phyloP scores from a whole-genome alignment of 2,113 vertebrate genomes.

The Platichthys flesus region DNA sequence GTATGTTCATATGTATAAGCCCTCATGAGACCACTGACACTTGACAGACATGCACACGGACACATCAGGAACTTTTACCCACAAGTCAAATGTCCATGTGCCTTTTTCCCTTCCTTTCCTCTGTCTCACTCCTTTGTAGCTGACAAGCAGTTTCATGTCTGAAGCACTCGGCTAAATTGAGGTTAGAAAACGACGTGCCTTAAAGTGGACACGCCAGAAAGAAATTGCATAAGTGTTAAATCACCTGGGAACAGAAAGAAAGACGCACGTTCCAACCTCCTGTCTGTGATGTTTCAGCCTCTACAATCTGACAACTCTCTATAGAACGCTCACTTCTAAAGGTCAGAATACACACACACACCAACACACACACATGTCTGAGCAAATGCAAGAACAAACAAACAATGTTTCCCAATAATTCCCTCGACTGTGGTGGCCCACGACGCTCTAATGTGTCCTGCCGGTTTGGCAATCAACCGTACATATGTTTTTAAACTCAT shows the following conservation, averaged over 20 bases:
- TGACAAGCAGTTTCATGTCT: slow-evolving; percentile 50
- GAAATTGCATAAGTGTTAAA: slow-evolving; percentile 38
- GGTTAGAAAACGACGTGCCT: slow-evolving; percentile 51
- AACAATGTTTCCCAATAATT: background rate
- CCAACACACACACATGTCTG: background rate
- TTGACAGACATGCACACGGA: background rate
- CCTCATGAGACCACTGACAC: slow-evolving; percentile 14
- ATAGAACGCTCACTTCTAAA: slow-evolving; percentile 34
- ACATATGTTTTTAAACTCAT: background rate
- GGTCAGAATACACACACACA: slow-evolving; percentile 27
- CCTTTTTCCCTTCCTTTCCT: background rate
- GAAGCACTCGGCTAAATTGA: slow-evolving; percentile 37
- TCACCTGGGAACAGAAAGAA: slow-evolving; percentile 31
- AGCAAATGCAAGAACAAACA: background rate
- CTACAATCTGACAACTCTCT: slow-evolving; percentile 45
- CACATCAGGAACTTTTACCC: slow-evolving; percentile 26
- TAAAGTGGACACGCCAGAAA: slow-evolving; percentile 43
- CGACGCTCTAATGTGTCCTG: background rate
- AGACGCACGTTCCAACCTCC: slow-evolving; percentile 29
- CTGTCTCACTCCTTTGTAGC: slow-evolving; percentile 2
- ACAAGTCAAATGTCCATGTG: slow-evolving; percentile 8
- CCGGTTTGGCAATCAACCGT: background rate
- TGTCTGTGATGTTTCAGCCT: slow-evolving; percentile 32
- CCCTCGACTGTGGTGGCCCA: background rate
- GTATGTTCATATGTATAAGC: slow-evolving; percentile 25